These are phyloP conservation scores for Andinoacara biseriatus DNA, from an alignment of 2,113 vertebrate genomes.

Conservation along the genomic window DNA sequence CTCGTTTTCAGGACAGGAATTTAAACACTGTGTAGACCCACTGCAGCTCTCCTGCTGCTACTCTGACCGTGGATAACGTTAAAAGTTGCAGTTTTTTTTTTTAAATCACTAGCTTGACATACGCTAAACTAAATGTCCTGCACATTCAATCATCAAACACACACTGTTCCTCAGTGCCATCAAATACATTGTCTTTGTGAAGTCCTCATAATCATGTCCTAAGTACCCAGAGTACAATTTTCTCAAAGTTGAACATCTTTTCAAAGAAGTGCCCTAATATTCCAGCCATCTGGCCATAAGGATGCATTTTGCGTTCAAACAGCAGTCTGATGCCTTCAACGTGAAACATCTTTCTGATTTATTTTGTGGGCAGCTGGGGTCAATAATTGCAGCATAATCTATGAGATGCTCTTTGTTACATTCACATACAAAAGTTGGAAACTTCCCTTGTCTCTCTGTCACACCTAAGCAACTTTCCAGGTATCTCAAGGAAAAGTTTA, in stretches of 20 bases:
- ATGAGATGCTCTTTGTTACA: neutral
- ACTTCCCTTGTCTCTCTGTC: neutral
- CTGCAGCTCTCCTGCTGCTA: neutral
- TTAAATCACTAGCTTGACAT: neutral
- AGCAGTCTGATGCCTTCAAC: neutral
- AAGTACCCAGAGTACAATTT: neutral
- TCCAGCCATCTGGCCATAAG: neutral
- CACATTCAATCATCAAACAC: neutral
- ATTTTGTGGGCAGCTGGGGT: slow-evolving; percentile 1
- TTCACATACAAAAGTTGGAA: slow-evolving; percentile 1
- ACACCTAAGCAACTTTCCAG: neutral
- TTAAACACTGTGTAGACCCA: neutral
- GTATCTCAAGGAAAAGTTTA: neutral
- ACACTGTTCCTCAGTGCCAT: neutral
- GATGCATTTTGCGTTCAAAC: neutral
- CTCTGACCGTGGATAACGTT: neutral
- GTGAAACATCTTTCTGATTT: neutral
- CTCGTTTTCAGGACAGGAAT: neutral
- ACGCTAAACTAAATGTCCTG: neutral
- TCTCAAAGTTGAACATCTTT: neutral
- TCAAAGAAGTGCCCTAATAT: neutral
- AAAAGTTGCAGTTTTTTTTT: neutral
- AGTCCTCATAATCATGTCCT: neutral
- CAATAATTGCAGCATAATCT: neutral
- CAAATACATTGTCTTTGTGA: neutral